A percentile compares a stretch with the other conserved stretches of the same genome.
Evolutionary conservation across 1,140 invertebrate species (phyloP).

Genomic region (Tetramorium alpestre): DNA sequence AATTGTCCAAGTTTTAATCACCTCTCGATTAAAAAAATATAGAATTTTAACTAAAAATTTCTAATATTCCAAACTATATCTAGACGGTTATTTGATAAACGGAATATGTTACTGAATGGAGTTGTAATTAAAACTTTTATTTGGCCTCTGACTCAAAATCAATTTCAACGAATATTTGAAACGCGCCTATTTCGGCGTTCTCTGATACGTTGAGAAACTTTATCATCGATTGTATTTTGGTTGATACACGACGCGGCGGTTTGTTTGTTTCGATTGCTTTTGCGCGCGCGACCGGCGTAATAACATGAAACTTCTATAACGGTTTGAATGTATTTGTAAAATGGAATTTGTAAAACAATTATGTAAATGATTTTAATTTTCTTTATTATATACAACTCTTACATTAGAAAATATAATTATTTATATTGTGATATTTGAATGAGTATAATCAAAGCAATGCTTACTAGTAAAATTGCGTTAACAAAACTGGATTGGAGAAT

Average conservation of each 20-base stretch:
- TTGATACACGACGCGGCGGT: background rate
- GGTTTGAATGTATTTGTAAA: background rate
- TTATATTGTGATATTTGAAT: too few species aligned
- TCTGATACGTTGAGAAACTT: constrained; percentile 43
- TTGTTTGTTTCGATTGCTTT: constrained; percentile 8
- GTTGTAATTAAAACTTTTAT: constrained; percentile 45
- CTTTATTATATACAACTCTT: background rate
- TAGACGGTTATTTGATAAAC: constrained; percentile 22
- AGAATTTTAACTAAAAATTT: background rate
- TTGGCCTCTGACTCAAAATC: constrained; percentile 39
- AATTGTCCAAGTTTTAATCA: background rate
- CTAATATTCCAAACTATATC: background rate
- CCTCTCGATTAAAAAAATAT: background rate
- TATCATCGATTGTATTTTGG: constrained; percentile 43
- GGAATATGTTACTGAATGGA: background rate
- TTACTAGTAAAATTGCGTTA: too few species aligned
- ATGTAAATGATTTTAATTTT: constrained; percentile 8
- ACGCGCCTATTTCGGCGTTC: background rate
- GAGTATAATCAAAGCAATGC: too few species aligned
- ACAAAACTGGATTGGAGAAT: constrained; percentile 35
- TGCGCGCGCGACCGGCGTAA: background rate
- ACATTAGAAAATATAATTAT: background rate
- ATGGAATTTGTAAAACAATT: background rate
- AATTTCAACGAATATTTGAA: constrained; percentile 29
- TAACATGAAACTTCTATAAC: constrained; percentile 26